A percentile compares a stretch with the other conserved stretches of the same genome.
phyloP scores from a whole-genome alignment of 2,113 vertebrate genomes.

The Montifringilla adamsi region DNA sequence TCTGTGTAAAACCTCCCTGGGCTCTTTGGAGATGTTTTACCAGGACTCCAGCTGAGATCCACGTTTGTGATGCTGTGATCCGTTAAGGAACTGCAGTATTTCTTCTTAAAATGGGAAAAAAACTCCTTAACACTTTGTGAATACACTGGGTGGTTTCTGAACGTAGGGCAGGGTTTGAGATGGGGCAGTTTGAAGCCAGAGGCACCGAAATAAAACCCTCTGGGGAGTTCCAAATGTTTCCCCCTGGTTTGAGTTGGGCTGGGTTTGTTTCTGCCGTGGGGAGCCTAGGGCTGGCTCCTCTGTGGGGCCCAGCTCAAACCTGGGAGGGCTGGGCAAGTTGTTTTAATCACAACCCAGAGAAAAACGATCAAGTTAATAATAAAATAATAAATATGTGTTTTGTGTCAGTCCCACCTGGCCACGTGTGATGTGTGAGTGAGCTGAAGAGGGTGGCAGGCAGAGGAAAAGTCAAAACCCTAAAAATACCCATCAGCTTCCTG shows the following conservation, averaged over 20 bases:
- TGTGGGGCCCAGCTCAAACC: not conserved
- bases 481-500: not conserved
- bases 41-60: not conserved
- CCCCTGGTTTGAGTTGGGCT: rapidly evolving
- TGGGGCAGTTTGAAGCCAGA: not conserved
- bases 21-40: not conserved
- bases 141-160: not conserved
- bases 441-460: not conserved
- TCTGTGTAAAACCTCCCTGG: not conserved
- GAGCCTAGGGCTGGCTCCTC: not conserved
- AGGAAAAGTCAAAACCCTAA: not conserved
- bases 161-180: rapidly evolving
- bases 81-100: not conserved
- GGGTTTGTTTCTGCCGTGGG: rapidly evolving
- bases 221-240: not conserved
- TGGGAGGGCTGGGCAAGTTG: rapidly evolving
- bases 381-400: not conserved
- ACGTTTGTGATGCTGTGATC: not conserved
- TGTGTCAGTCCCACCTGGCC: rapidly evolving
- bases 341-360: not conserved
- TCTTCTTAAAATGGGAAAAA: not conserved
- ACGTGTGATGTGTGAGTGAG: rapidly evolving
- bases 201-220: not conserved
- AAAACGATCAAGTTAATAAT: rapidly evolving
- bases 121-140: not conserved